Evolutionary conservation across 1,140 invertebrate genomes (phyloP), one percentile per base, ranked within the genome.

Genomic region (Rhyzopertha dominica): DNA sequence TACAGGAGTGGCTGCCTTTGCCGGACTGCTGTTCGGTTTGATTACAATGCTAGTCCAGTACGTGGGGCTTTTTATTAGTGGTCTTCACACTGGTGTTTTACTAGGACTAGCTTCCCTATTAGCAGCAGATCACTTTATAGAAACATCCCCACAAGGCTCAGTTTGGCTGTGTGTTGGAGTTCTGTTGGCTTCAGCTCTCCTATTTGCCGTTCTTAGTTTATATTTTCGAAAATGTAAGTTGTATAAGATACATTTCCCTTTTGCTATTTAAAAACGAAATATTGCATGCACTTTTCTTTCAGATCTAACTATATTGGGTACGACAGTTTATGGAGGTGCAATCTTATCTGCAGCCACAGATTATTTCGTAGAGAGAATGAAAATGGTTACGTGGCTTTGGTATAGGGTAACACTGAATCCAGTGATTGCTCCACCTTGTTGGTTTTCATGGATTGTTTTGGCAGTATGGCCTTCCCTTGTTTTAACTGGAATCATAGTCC

Each of bases 21-120:
- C 84, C 7, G 87, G 87, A 10, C 65, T 88, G 12, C 66, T 90
- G 4, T 85, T 87, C 53, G 87, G 87, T 2, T 74, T 88, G 16
- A 84, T 89, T 52, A 87, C 85, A 1, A 81, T 82, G 81, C 70
- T 89, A 43, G 84, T 90, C 22, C 84, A 87, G 61, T 87, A 89
- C 61, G 82, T 88, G 3, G 86, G 87, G 14, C 75, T 90, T 8
- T 89, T 90, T 63, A 80, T 88, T 71, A 82, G 82, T 8, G 87
- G 87, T n/a, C 80, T 90, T 53, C 83, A 87, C 59, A 80, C 85
- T 1, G 86, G 86, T 5, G 66, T 85, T 8, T 68, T 88, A 19
- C 65, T 79, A 5, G 80, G 77, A 4, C 66, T 82, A 13, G 77
- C 74, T 2, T 70, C 71, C 3, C 67, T 85, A 12, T 72, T 76